Evolutionary conservation across 2,888 invertebrate genomes (phyloP), one percentile per base, ranked within the genome.

Genomic region (Leucoptera coffeella): DNA sequence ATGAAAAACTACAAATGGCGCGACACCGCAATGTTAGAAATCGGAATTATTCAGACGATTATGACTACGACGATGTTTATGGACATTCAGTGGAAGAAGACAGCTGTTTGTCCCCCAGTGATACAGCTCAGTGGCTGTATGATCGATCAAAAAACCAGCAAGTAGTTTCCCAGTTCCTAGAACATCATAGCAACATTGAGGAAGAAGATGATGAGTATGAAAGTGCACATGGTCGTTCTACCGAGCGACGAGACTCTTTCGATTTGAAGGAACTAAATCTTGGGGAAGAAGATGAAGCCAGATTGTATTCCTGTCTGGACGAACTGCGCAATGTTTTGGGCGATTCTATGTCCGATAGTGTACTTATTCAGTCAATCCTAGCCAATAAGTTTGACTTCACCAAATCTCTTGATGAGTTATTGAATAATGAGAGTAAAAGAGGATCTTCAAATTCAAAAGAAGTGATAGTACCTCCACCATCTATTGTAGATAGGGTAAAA

Each of bases 1-100:
- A 10, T 7, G 7, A 7, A 10, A 22, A 2, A 22, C 15, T 9
- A 6, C 41, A 19, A 41, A 92, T 92, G 92, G 83, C 92, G 35
- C 81, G 92, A 26, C 92, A 92, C 52, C 75, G 92, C 35, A 87
- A 88, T 59, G 77, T 92, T 29, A 75, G 91, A 30, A 82, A 82
- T 33, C 82, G 88, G 76, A 85, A 85, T 50, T 89, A 83, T 56
- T 82, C 85, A 14, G 91, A 91, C 42, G 94, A 94, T 45, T 93
- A 88, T 48, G 93, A 93, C 44, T 88, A 88, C 42, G 89, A 91
- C 45, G 91, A 90, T 65, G 79, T 89, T 31, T 95, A 92, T 52
- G 94, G 94, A 8, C 88, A 90, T 55, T 94, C 94, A 3, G 84
- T 93, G 22, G 95, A 95, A 57, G 94, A 95, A 47, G 92, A 92